Base-by-base conservation (phyloP, 2,888 invertebrate genomes). In the Cephus runcator region DNA sequence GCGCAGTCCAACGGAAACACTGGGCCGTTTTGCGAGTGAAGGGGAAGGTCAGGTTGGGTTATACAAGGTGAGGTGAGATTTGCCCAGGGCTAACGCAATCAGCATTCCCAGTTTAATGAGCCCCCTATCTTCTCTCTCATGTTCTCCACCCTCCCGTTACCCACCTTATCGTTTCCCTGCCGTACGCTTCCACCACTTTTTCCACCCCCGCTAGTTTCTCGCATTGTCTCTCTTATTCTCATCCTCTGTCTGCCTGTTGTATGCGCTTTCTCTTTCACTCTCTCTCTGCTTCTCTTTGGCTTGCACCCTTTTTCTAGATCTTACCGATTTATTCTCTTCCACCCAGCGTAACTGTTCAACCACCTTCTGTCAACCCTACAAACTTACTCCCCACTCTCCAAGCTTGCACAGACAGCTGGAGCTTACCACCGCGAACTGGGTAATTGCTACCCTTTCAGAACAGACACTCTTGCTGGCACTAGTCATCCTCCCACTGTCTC, bases 91-190 rank as follows among this genome's bases (percentile, higher is more conserved):
- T 88, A 90, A 89, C 86, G 88, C 88, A 90, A 90, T 90, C 89
- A 89, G 89, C 90, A 88, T 90, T 90, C 90, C 87, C 83, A 81
- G 86, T 88, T 89, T 89, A 90, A 90, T 89, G 90, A 89, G 90
- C 88, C 87, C 84, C 83, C 83, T 85, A 87, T 87, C 83, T 85
- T 77, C 79, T 81, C 80, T 76, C 83, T 75, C 84, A 75, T 79
- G 82, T 82, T 78, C 79, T 79, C 4, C 40, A 40, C 23, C 23
- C 40, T 15, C 40, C 36, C 12, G 36, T 23, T 40, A 15, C 40
- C 71, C 71, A 3, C 71, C 71, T 71, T 71, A 71, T 71, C 71
- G 31, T 15, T 15, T 12, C 15, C 33, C 31, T 33, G 31, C 71
- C 12, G 3, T 71, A 30, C 31, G 31, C 12, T 33, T 33, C 71